Evolutionary conservation across 2,113 vertebrate species (phyloP).

Genomic region (Melozone crissalis): DNA sequence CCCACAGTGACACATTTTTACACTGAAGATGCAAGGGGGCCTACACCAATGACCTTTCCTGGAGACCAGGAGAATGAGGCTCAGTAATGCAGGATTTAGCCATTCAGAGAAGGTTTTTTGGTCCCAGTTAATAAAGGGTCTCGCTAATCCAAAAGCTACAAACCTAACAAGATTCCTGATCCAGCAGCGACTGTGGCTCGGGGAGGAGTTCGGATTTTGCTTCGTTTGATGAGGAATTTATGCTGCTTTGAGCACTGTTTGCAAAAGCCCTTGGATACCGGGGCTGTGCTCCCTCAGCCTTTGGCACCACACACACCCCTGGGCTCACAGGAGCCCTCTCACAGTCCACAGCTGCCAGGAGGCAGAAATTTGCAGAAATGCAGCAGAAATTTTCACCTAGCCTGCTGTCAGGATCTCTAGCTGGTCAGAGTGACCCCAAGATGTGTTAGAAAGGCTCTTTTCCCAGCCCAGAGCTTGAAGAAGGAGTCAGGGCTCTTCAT

Average conservation of each 20-base stretch:
- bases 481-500: no score
- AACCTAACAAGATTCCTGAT: slow-evolving; percentile 24
- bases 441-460: no score
- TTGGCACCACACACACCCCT: background rate
- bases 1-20: slow-evolving; percentile 62
- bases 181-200: background rate
- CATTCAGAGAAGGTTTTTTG: slow-evolving; percentile 35
- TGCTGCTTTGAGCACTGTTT: slow-evolving; percentile 11
- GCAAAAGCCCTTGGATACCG: background rate
- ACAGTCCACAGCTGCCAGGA: background rate
- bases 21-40: slow-evolving; percentile 43
- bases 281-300: background rate
- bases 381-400: background rate
- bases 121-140: slow-evolving; percentile 42
- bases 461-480: no score
- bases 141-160: slow-evolving; percentile 51
- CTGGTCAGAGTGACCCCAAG: no score
- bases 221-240: background rate
- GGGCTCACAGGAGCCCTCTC: background rate
- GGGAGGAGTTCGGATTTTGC: slow-evolving; percentile 16
- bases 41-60: slow-evolving; percentile 49
- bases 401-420: no score
- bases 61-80: slow-evolving; percentile 48
- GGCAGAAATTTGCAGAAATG: background rate
- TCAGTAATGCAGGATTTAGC: slow-evolving; percentile 55